These are phyloP conservation scores for Cynopterus sphinx DNA, from an alignment of 2,797 vertebrate species.

Conservation along the genomic window DNA sequence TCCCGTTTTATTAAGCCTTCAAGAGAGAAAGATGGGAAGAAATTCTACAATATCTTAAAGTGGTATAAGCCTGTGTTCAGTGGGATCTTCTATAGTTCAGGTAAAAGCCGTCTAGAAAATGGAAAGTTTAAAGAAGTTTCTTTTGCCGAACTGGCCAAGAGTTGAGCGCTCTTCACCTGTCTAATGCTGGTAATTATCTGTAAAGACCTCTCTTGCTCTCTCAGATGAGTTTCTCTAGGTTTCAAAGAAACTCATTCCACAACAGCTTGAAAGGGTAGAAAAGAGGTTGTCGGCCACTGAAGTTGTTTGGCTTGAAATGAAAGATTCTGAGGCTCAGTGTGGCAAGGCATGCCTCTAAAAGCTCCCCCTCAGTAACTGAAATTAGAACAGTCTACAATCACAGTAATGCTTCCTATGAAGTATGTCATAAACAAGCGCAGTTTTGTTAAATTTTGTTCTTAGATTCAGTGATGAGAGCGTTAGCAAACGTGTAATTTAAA, in stretches of 20 bases:
- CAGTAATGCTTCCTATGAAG: background rate
- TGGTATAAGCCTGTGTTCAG: slow-evolving; percentile 27
- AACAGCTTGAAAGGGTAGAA: slow-evolving; percentile 3
- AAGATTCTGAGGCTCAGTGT: background rate
- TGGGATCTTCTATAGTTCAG: slow-evolving; percentile 3
- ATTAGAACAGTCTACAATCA: background rate
- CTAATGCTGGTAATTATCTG: slow-evolving; percentile 66
- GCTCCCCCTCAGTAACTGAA: background rate
- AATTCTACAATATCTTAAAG: background rate
- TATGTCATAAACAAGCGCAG: slow-evolving; percentile 2
- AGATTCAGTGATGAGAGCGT: background rate
- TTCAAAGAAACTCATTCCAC: slow-evolving; percentile 65
- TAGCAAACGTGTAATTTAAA: background rate
- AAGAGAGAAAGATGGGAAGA: background rate
- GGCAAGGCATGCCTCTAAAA: background rate
- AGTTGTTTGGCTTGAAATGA: slow-evolving; percentile 54
- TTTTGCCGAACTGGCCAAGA: slow-evolving; percentile 49
- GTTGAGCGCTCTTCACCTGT: background rate
- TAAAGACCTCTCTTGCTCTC: slow-evolving; percentile 53
- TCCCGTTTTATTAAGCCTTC: background rate
- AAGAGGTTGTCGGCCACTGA: background rate
- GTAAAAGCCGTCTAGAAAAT: slow-evolving; percentile 53
- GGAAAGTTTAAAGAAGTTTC: slow-evolving; percentile 10
- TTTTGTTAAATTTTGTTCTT: background rate
- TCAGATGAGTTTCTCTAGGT: slow-evolving; percentile 41